Evolutionary conservation across 2,797 vertebrate species (phyloP).

Genomic region (Schizopygopsis pylzovi): DNA sequence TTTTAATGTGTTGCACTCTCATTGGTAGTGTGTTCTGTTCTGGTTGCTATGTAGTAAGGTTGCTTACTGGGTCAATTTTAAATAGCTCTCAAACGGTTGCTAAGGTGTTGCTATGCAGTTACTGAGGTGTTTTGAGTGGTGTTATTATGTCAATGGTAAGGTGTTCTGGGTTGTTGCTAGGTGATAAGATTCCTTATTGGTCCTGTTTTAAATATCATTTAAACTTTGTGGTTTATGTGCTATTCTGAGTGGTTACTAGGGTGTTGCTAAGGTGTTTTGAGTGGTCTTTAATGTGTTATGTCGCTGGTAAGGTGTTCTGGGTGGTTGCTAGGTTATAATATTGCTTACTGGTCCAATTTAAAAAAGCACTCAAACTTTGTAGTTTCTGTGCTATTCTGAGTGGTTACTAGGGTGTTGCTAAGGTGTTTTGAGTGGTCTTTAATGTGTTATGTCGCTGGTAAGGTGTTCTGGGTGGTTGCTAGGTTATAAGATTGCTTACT

Average conservation of each 20-base stretch:
- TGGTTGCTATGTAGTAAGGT: not conserved
- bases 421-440: not conserved
- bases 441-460: not conserved
- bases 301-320: rapidly evolving
- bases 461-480: not conserved
- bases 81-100: not conserved
- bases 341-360: not conserved
- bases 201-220: not conserved
- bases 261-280: not conserved
- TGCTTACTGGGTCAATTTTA: not conserved
- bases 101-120: not conserved
- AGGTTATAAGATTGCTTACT: not conserved
- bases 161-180: not conserved
- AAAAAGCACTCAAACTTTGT: not conserved
- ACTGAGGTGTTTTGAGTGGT: not conserved
- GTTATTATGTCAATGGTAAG: not conserved
- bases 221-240: too few species aligned
- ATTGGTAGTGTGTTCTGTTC: not conserved
- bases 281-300: not conserved
- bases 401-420: not conserved
- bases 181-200: not conserved
- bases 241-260: not conserved
- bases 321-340: rapidly evolving
- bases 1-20: not conserved
- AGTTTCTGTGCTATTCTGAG: not conserved